Base-by-base conservation (phyloP, 2,888 invertebrate genomes). In the Epiblema foenella region DNA sequence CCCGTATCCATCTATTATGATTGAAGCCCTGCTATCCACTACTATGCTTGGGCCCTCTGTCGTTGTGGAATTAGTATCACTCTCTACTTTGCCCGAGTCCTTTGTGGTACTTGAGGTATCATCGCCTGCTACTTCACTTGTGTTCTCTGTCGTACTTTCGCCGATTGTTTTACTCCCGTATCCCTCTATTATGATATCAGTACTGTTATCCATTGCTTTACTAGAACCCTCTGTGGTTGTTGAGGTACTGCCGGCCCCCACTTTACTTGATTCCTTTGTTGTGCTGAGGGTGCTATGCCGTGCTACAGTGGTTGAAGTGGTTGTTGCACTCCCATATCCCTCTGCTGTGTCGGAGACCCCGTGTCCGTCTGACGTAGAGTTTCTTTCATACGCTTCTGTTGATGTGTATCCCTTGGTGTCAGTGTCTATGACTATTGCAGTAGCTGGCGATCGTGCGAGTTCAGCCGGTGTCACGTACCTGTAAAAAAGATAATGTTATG, bases 381-480 rank as follows among this genome's bases (percentile, higher is more conserved):
- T 39, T 8, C 10, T 10, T 3, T 12, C 9, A 39, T 39, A 39
- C 39, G 39, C 39, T 39, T 0, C 42, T n/a, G 15, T 42, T 42
- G 42, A 42, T 5, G 15, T 42, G 42, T 42, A 3, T n/a, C 15
- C 42, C 15, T 7, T 8, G n/a, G 46, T 1, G 8, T 46, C n/a
- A n/a, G 46, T 46, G n/a, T 46, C n/a, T 1, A 46, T n/a, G 46
- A 15, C 12, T 8, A 29, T 4, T 52, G 10, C 20, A 8, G 52
- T 52, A 29, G 29, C n/a, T 11, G 29, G 29, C 29, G 24, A 20
- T 33, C n/a, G 29, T 2, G 56, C 42, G 10, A 54, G 65, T 24
- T 65, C 39, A 3, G 1, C 68, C 17, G 33, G 46, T 33, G 54
- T 54, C 4, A 59, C 29, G 17, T 56, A 65, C 46, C 66, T 66